These are phyloP conservation scores for Dryadula phaetusa DNA, from an alignment of 2,888 invertebrate genomes.

Conservation along the genomic window DNA sequence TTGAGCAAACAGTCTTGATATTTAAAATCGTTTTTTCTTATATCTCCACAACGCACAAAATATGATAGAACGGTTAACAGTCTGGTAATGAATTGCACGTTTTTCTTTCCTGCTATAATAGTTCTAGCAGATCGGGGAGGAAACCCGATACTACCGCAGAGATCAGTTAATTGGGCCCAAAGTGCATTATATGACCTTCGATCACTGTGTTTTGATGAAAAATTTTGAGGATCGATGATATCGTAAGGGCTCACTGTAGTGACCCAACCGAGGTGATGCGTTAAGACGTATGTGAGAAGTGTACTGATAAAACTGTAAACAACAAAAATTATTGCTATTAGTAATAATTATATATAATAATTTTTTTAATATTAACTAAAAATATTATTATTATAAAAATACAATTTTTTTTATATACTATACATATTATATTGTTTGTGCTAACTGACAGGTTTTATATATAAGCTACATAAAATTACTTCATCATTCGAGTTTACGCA, in stretches of 20 bases:
- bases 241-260: conserved; percentile 87
- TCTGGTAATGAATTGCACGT: conserved; percentile 87
- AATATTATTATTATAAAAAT: no score
- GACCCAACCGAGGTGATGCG: conserved; percentile 96
- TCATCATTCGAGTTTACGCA: neutral
- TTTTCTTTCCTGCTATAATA: conserved; percentile 88
- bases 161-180: conserved; percentile 94
- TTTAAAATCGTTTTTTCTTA: conserved; percentile 80
- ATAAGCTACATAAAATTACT: neutral
- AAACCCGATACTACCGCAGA: conserved; percentile 93
- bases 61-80: conserved; percentile 92
- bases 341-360: neutral
- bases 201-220: conserved; percentile 38
- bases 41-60: conserved; percentile 92
- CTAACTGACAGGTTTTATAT: no score
- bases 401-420: no score
- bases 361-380: no score
- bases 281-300: conserved; percentile 93
- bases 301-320: conserved; percentile 94
- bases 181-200: conserved; percentile 91
- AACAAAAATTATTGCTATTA: conserved; percentile 27
- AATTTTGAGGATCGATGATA: conserved; percentile 58
- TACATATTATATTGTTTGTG: no score
- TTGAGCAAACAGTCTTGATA: conserved; percentile 64
- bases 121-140: conserved; percentile 92